Base-by-base conservation (phyloP, 2,113 vertebrate genomes). In the Paramormyrops kingsleyae region DNA sequence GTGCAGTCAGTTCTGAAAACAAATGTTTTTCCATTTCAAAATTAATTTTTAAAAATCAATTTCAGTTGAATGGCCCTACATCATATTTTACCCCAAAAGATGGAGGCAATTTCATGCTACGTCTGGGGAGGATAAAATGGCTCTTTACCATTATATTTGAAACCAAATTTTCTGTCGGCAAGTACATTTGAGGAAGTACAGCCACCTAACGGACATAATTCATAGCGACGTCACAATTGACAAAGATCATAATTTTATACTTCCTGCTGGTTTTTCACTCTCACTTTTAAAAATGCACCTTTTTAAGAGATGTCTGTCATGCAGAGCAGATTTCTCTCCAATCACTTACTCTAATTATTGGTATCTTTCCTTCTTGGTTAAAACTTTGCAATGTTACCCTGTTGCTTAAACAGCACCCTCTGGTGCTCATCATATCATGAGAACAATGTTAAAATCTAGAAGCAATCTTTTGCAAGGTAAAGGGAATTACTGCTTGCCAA, bases 41-140 rank as follows among this genome's bases (percentile, higher is more conserved):
- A 87, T 87, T 35, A 87, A 53, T 87, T 35, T 87, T 49, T 87
- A 87, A 87, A 52, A 56, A 87, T 52, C 85, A 19, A 56, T 87
- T 87, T 87, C 12, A 87, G 13, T 31, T 53, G 50, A 53, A 87
- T 4, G 15, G 50, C n/a, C 53, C 15, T 50, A 86, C 27, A 52
- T 52, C 8, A 53, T 87, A 87, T 50, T 49, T 47, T 53, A 87
- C 85, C 2, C 31, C 50, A 27, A 35, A 87, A 87, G n/a, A 56
- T 87, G 13, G 53, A 47, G 44, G 83, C 39, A 27, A 84, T 84
- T 19, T 15, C 13, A 87, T 35, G 85, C 85, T 53, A 5, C 0
- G 13, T 50, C 47, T 15, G 85, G 4, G 12, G 13, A 17, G 27
- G 2, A 27, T 35, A 56, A 53, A 27, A 49, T 0, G 5, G 21